Evolutionary conservation across 2,113 vertebrate genomes (phyloP), one percentile per base, ranked within the genome.

Genomic region (Salvelinus alpinus): DNA sequence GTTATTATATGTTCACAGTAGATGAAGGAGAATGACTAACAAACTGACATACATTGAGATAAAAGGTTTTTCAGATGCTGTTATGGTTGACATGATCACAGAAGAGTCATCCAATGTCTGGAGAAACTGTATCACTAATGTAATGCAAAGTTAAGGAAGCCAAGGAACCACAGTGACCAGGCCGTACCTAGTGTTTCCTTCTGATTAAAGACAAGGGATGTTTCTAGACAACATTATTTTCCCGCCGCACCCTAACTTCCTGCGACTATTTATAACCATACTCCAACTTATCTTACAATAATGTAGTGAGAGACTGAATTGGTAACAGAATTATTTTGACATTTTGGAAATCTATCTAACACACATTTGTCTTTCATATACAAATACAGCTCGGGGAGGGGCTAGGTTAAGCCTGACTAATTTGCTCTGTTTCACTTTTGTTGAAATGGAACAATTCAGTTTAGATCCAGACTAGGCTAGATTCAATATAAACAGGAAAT

Each of bases 111-210:
- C 14, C 54, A 57, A 5, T 57, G 51, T 57, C 54, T 20, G n/a
- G 62, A 64, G 24, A 29, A 16, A 27, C 64, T 29, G 14, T 14
- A 16, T 25, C 5, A 22, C 22, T 64, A 11, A 11, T 44, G 8
- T 44, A 11, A 13, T 8, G 20, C 9, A 12, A 44, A 44, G 8
- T 44, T 44, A 44, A 22, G 8, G 59, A 54, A 54, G 51, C 18
- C 51, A 54, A 54, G 68, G 22, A 25, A 22, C 44, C 29, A 48
- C 27, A 16, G 54, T 62, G 48, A 20, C 62, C 25, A 76, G 51
- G n/a, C 47, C 29, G 29, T 38, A 64, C 29, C 20, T 11, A 69
- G 51, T 76, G 78, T 84, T 90, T 86, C 78, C 81, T 77, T 54
- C 59, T 71, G 82, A 85, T 76, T 81, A 82, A 57, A 72, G 0